Evolutionary conservation across 2,797 vertebrate genomes (phyloP), one percentile per base, ranked within the genome.

Genomic region (Lycodopsis pacificus): DNA sequence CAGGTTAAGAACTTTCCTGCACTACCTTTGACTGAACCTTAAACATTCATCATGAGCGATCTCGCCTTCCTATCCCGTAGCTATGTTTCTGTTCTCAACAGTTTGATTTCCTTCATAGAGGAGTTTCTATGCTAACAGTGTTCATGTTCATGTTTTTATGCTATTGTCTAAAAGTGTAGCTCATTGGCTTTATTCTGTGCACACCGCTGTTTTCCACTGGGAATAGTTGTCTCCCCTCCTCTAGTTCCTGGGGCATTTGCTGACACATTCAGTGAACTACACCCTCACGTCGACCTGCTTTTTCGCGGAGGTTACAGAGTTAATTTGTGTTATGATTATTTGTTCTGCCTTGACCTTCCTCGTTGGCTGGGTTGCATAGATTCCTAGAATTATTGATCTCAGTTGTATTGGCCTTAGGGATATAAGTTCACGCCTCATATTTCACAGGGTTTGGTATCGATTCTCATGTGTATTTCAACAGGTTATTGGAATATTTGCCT

Each of bases 231-330:
- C 82, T 81, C 81, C 79, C 83, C 88, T 82, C 57, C 30, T 65
- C 10, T 17, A 19, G 48, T 73, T 85, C 76, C 86, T 73, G 53
- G 44, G 83, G 87, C 82, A 82, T 75, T 77, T 81, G 81, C 81
- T 90, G 88, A 91, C 83, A 83, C 83, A 80, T 80, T 86, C 80
- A 12, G 71, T 85, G 87, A 92, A 89, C 90, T 91, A 36, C 79
- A 83, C 36, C 74, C 86, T 86, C 61, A 13, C 70, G 14, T 34
- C 76, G 82, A 91, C 86, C 87, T 72, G 49, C 34, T 75, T 85
- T 82, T 81, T 82, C 65, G 11, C 69, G 49, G 75, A 85, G 75
- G 76, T 77, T 72, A 57, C 74, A 69, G n/a, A 70, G 71, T 88
- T 92, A 58, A 90, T 88, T 83, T 86, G 79, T 82, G 84, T 73